Evolutionary conservation across 2,113 vertebrate species (phyloP), one percentile per base, ranked within the genome.

Genomic region (Grammomys surdaster): DNA sequence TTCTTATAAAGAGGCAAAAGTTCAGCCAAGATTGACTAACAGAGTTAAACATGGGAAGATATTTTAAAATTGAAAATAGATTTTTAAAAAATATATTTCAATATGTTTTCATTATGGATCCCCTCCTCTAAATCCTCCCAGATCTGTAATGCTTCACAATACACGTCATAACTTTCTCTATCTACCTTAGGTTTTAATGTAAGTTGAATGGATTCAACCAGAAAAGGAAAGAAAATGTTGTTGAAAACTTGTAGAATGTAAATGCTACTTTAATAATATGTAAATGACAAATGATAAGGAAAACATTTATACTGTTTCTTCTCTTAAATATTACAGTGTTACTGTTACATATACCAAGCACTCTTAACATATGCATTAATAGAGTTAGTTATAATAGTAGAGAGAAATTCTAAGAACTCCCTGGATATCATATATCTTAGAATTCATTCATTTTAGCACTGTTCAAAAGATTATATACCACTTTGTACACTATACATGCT

Each of bases 71-170:
- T 48, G 75, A 77, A 48, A 31, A 31, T 28, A 77, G 2, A 31
- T 14, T 48, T 76, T 40, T 76, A 31, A 6, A 31, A 69, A 69
- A 31, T 77, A 16, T 69, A 69, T 33, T 69, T 69, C 13, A 12
- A 46, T 60, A 8, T 46, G 54, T 28, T 28, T 26, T 48, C 5
- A 31, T 48, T 48, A 48, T 77, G 5, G 24, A 48, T 7, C 6
- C 24, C 12, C 5, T 77, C 26, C 6, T 48, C 24, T 13, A 48
- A 28, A 7, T 48, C 13, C 13, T 16, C 24, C 76, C 31, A 54
- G 13, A 54, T 36, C 7, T 0, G 3, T 17, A 0, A 28, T 4
- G 3, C 16, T 20, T 78, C 31, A 7, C 14, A 31, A 51, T 7
- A 1, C 46, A 54, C 17, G 31, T 8, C 7, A 9, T 78, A 16